Base-by-base conservation (phyloP, 35 echinoderm and acorn worm species). In the Heliocidaris tuberculata region DNA sequence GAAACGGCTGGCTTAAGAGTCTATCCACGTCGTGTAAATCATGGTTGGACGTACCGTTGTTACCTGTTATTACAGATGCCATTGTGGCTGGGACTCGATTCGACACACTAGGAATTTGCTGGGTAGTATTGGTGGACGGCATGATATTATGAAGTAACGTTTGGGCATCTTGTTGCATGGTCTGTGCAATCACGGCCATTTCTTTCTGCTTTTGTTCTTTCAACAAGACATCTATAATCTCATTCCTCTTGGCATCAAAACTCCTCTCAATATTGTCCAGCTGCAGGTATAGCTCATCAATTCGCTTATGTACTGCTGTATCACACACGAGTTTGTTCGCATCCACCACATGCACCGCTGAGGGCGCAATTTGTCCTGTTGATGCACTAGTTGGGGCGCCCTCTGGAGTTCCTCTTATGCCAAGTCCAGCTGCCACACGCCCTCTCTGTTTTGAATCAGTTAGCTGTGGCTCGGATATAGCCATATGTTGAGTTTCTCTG, bases 261-360 rank as follows among this genome's bases (percentile, higher is more conserved):
- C 94, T 96, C 24, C 88, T 95, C 93, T 98, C 96, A 47, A 98
- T 97, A 24, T 54, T 93, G 13, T 92, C 96, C 6, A 98, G 90
- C 93, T 98, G 97, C 47, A 94, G 71, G 61, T 98, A 98, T 6
- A 98, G 94, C 30, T 95, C 97, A 49, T 98, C 97, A 17, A 98
- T 98, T 31, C 94, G 85, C 52, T 93, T 49, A 85, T 98, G 97
- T 49, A 98, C 88, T 32, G 31, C 59, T 27, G 24, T 86, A 94
- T 94, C 95, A 86, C 88, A 92, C 24, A 95, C 93, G 31, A 88
- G 31, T 48, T 90, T 48, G 24, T 86, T 86, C 0, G 93, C 94
- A 59, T 92, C 91, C 50, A 93, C 88, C 35, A 94, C 90, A 30
- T 95, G 78, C 21, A 96, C 70, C n/a, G 47, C 88, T 31, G 94